These are phyloP conservation scores for Smithornis capensis DNA, from an alignment of 2,113 vertebrate genomes.

Conservation along the genomic window DNA sequence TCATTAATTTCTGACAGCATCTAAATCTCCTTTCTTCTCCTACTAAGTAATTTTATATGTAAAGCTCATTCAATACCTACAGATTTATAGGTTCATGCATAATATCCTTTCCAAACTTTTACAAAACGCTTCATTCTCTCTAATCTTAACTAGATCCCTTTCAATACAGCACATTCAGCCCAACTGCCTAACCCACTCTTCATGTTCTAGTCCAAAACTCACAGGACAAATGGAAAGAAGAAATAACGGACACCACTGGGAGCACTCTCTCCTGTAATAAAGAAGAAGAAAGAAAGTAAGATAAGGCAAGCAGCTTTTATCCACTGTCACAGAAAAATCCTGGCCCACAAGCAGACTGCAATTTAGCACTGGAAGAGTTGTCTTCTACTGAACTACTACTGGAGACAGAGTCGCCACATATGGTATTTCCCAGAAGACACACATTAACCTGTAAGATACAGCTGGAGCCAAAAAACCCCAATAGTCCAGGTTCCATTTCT, in stretches of 20 bases:
- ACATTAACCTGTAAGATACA: background rate
- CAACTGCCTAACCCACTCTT: background rate
- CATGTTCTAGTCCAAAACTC: background rate
- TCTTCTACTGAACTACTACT: background rate
- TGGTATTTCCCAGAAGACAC: background rate
- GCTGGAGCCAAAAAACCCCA: background rate
- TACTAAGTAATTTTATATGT: background rate
- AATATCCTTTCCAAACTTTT: background rate
- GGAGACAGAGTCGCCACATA: background rate
- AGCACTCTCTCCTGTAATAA: background rate
- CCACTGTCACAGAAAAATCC: background rate
- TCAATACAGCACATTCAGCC: background rate
- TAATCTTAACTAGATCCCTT: background rate
- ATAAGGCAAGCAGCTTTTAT: background rate
- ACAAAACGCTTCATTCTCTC: conserved; percentile 5
- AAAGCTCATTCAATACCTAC: background rate
- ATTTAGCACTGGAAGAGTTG: background rate
- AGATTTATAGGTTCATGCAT: conserved; percentile 11
- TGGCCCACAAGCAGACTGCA: background rate
- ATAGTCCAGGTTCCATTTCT: background rate
- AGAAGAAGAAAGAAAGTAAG: background rate
- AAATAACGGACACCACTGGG: background rate
- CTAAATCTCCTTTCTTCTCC: conserved; percentile 18
- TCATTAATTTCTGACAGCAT: background rate
- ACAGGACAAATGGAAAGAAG: conserved; percentile 11